Evolutionary conservation across 2,113 vertebrate species (phyloP).

Genomic region (Ceuthmochares aereus): DNA sequence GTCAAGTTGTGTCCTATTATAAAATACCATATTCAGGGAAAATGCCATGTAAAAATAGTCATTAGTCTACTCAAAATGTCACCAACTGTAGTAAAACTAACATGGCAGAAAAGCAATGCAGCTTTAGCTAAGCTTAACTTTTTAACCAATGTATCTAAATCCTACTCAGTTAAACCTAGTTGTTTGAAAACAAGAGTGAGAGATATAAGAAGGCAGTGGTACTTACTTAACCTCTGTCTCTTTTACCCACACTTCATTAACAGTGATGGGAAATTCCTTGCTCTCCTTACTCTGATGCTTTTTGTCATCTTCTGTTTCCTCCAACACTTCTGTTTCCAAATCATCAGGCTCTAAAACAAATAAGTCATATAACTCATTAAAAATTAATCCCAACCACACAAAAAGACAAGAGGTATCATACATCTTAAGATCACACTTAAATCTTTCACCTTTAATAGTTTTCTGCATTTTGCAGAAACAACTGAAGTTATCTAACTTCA

Average conservation of each 20-base stretch:
- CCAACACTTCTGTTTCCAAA: conserved; percentile 85
- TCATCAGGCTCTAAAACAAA: conserved; percentile 80
- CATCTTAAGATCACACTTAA: neutral
- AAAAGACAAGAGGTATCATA: neutral
- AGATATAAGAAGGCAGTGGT: neutral
- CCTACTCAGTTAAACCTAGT: neutral
- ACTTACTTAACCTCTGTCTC: conserved; percentile 74
- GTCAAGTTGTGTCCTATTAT: conserved; percentile 75
- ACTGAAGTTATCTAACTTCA: neutral
- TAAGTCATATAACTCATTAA: neutral
- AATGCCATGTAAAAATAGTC: neutral
- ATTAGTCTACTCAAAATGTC: neutral
- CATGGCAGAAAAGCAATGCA: neutral
- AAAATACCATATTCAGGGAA: neutral
- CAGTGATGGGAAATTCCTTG: conserved; percentile 42
- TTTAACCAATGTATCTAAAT: neutral
- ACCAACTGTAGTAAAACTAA: neutral
- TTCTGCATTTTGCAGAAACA: neutral
- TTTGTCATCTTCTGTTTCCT: conserved; percentile 69
- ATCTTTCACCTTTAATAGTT: neutral
- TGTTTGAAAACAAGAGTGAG: neutral
- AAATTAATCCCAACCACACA: neutral
- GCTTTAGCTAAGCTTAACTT: neutral
- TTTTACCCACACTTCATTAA: conserved; percentile 84
- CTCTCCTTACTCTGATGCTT: neutral